These are phyloP conservation scores for Cheilosia vulpina DNA, from an alignment of 2,888 invertebrate genomes.

Conservation along the genomic window DNA sequence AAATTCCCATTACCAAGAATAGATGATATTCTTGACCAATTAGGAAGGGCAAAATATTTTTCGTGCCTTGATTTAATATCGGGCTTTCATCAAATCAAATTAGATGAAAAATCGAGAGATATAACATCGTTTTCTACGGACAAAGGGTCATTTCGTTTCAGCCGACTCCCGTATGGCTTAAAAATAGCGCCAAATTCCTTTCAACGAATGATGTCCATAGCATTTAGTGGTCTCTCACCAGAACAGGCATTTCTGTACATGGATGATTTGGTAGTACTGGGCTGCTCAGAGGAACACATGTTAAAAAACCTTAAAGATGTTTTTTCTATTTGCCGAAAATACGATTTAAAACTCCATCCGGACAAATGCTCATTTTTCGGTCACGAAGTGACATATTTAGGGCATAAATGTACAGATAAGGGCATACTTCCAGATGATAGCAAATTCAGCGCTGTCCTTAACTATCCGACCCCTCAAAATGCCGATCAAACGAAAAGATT, in stretches of 20 bases:
- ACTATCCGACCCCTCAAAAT: slow-evolving; percentile 45
- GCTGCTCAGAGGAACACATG: slow-evolving; percentile 64
- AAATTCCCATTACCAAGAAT: slow-evolving; percentile 38
- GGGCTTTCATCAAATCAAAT: slow-evolving; percentile 5
- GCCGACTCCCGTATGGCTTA: slow-evolving; percentile 75
- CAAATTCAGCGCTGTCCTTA: slow-evolving; percentile 2
- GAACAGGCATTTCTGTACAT: slow-evolving; percentile 75
- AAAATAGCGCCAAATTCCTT: slow-evolving; percentile 70
- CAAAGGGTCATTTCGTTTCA: slow-evolving; percentile 34
- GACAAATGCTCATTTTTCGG: slow-evolving; percentile 36
- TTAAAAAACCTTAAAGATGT: slow-evolving; percentile 8
- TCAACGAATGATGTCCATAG: slow-evolving; percentile 76
- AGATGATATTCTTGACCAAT: slow-evolving; percentile 32
- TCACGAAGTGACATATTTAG: slow-evolving; percentile 61
- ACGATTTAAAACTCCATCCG: too few relatives aligned
- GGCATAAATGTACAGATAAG: slow-evolving; percentile 38
- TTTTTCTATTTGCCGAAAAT: too few relatives aligned
- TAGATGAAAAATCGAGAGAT: slow-evolving; percentile 33
- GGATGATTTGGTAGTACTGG: slow-evolving; percentile 76
- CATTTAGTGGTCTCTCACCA: slow-evolving; percentile 70
- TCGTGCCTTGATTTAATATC: slow-evolving; percentile 26
- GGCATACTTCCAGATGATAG: slow-evolving; percentile 4
- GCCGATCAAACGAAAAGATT: not conserved
- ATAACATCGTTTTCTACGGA: not conserved
- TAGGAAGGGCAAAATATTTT: slow-evolving; percentile 28